phyloP scores from a whole-genome alignment of 2,888 invertebrate genomes.

The Synergus umbraculus region DNA sequence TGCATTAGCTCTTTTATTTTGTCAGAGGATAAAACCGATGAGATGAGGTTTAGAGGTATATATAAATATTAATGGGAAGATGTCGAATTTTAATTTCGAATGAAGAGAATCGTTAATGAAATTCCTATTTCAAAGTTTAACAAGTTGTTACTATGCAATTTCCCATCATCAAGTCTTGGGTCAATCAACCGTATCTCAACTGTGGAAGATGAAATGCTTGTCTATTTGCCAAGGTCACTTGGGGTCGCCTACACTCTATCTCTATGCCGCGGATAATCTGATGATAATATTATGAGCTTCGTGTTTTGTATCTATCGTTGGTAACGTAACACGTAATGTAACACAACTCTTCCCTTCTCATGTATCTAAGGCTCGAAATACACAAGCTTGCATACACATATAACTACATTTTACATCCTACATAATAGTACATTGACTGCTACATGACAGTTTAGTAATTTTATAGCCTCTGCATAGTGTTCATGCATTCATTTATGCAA shows the following conservation, averaged over 20 bases:
- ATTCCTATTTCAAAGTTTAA: not conserved
- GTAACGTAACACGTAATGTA: constrained; percentile 37
- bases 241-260: constrained; percentile 31
- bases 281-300: constrained; percentile 34
- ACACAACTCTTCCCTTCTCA: constrained; percentile 4
- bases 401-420: constrained; percentile 1
- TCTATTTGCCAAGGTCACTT: constrained; percentile 30
- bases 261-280: constrained; percentile 9
- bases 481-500: not conserved
- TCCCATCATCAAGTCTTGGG: not conserved
- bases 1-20: constrained; percentile 29
- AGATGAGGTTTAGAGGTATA: not conserved
- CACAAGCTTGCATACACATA: not conserved
- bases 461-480: constrained; percentile 20
- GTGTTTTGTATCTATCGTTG: not conserved
- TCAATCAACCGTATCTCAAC: constrained; percentile 4
- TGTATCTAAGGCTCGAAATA: constrained; percentile 1
- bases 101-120: not conserved
- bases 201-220: constrained; percentile 11
- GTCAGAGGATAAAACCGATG: constrained; percentile 13
- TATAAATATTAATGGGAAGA: constrained; percentile 27
- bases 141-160: constrained; percentile 11
- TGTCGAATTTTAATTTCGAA: constrained; percentile 10
- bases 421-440: constrained; percentile 34
- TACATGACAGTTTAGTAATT: constrained; percentile 38